phyloP scores from a whole-genome alignment of 2,113 vertebrate species.

The Heteronetta atricapilla region DNA sequence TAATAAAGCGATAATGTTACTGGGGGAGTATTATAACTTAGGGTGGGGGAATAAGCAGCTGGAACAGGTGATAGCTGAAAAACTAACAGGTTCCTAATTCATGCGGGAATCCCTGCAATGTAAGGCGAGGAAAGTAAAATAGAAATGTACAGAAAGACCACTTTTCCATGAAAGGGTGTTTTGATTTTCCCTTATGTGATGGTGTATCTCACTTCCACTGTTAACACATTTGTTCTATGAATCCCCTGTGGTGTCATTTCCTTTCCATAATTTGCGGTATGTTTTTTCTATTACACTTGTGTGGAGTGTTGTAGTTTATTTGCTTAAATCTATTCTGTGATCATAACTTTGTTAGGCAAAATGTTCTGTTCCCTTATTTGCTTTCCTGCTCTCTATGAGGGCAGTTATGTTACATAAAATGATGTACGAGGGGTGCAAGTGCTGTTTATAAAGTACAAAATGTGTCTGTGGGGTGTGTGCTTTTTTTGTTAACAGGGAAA shows the following conservation, averaged over 20 bases:
- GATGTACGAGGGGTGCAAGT: slow-evolving; percentile 7
- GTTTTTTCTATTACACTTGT: slow-evolving; percentile 44
- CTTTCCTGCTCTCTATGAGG: slow-evolving; percentile 22
- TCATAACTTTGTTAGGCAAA: neutral
- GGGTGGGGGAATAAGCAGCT: neutral
- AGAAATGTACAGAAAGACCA: neutral
- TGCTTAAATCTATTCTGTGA: slow-evolving; percentile 40
- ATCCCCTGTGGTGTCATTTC: slow-evolving; percentile 8
- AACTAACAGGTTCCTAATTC: neutral
- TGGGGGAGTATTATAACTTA: neutral
- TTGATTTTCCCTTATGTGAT: neutral
- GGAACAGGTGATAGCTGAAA: neutral
- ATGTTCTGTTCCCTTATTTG: slow-evolving; percentile 19
- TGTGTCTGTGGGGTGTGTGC: slow-evolving; percentile 14
- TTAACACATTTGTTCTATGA: slow-evolving; percentile 24
- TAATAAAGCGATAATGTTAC: neutral
- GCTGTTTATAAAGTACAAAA: slow-evolving; percentile 1
- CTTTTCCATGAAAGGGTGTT: neutral
- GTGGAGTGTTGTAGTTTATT: slow-evolving; percentile 23
- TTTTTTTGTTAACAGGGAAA: slow-evolving; percentile 41
- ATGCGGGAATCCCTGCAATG: neutral
- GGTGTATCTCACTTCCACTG: neutral
- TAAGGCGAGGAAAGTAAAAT: neutral
- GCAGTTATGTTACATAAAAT: slow-evolving; percentile 30
- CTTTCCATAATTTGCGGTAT: neutral